Evolutionary conservation across 1,140 invertebrate genomes (phyloP), one percentile per base, ranked within the genome.

Genomic region (Halictus rubicundus): DNA sequence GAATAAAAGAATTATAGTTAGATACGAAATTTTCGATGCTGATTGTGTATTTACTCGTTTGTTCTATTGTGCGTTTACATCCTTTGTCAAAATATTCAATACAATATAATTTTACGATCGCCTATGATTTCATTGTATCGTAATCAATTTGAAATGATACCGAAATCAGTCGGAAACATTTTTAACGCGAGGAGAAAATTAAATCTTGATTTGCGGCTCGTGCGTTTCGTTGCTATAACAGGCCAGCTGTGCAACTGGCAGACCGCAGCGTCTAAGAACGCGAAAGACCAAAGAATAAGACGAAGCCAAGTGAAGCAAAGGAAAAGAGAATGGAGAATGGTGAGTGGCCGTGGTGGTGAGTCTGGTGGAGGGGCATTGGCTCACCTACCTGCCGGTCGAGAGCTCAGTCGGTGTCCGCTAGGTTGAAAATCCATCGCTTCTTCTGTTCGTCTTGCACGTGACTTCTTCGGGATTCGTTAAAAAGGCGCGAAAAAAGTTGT

Each of bases 371-470:
- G 87, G 86, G 88, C 85, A 59, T 83, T 74, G 81, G 84, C 87
- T 89, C 84, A 85, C 86, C 89, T 91, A 90, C 90, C 90, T 91
- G 90, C 90, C 89, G 88, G 89, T 91, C 86, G 80, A 68, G 87
- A 87, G 89, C 88, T 92, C 91, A 92, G 91, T 92, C 90, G 87
- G 88, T 88, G 89, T 90, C 87, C 88, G 91, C 90, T 90, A 92
- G 91, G 91, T 92, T 92, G 90, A 90, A 91, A 92, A 92, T 90
- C 87, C 86, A 86, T 84, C 78, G 85, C 81, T 85, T 88, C 76
- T 88, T 82, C 78, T 23, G 83, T 46, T 54, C 74, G 54, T 71
- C 80, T 68, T 46, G 70, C 68, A 64, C 63, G 80, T 64, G 59
- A 73, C 61, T 52, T 68, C 54, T 78, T 65, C 61, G 54, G 59